A percentile compares a stretch with the other conserved stretches of the same genome.
phyloP scores from a whole-genome alignment of 2,797 vertebrate genomes.

The Anabas testudineus region DNA sequence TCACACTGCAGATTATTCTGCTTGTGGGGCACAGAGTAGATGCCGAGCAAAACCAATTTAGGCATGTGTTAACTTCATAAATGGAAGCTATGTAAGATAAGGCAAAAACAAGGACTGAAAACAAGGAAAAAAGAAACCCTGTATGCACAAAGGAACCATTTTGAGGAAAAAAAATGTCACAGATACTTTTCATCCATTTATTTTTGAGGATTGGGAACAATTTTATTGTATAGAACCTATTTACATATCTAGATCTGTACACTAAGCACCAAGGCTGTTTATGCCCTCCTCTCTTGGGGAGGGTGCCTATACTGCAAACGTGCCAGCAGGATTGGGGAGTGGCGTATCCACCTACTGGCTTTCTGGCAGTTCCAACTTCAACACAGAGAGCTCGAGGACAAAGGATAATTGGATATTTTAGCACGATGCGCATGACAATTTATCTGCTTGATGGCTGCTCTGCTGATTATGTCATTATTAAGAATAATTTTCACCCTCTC shows the following conservation, averaged over 20 bases:
- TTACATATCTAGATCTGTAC: conserved; percentile 98
- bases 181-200: conserved; percentile 93
- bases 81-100: conserved; percentile 82
- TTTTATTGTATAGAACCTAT: conserved; percentile 99
- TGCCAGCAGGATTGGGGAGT: conserved; percentile 65
- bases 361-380: conserved; percentile 94
- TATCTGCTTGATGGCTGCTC: conserved; percentile 99
- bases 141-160: conserved; percentile 98
- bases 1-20: conserved; percentile 78
- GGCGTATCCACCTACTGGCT: conserved; percentile 79
- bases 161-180: conserved; percentile 86
- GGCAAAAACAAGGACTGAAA: conserved; percentile 65
- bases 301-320: conserved; percentile 87
- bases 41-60: conserved; percentile 85
- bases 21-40: conserved; percentile 71
- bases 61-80: conserved; percentile 90
- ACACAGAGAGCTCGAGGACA: conserved; percentile 92
- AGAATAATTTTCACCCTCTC: conserved; percentile 91
- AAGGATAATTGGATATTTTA: conserved; percentile 97
- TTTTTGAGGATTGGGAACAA: conserved; percentile 88
- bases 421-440: conserved; percentile 99
- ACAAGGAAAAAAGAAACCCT: conserved; percentile 72
- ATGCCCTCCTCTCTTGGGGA: conserved; percentile 84
- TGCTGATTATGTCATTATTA: conserved; percentile 99
- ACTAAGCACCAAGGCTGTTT: conserved; percentile 97